Evolutionary conservation across 2,888 invertebrate genomes (phyloP), one percentile per base, ranked within the genome.

Genomic region (Notocelia uddmanniana): DNA sequence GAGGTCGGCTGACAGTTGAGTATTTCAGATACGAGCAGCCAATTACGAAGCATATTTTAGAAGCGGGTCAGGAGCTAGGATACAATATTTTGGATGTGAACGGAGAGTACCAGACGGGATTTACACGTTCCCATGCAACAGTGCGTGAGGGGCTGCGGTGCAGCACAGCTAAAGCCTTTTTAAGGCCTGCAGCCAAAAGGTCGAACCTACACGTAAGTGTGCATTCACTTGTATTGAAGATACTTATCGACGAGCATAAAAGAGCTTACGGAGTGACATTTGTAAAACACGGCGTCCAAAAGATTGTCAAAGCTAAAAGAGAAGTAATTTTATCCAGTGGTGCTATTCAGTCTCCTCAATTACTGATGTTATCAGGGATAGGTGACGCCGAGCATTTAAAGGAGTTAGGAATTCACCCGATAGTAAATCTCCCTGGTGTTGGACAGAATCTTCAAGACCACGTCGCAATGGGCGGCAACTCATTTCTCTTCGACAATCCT

Each of bases 261-360:
- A 89, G 90, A 48, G 97, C 96, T 0, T 94, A 95, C 52, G 97
- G 96, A 0, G 96, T 97, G 0, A 85, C 92, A 74, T 96, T 97
- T 78, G 94, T 90, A n/a, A 95, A 95, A 80, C 85, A 94, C 57
- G 94, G 94, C 2, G 84, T 90, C 5, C 91, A 89, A 10, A 91
- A 90, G 69, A 91, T 91, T n/a, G 94, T 96, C 0, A 92, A 89
- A 74, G 97, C 96, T 0, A 94, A 92, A 10, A 95, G 95, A 79
- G 98, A 98, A 88, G 95, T 99, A 0, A 96, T 99, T 74, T 85
- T 99, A 50, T 96, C 97, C 19, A 97, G 97, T 0, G 99, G 98
- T 1, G 89, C 97, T 0, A 94, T 98, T 75, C 97, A 97, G 81
- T 96, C 97, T 2, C 98, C 98, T 0, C 98, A 98, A 83, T 80